Percentiles rank a stretch among this genome's conserved stretches.
Conservation (phyloP, 2,888 invertebrate genomes). For the Morpho achilles region DNA sequence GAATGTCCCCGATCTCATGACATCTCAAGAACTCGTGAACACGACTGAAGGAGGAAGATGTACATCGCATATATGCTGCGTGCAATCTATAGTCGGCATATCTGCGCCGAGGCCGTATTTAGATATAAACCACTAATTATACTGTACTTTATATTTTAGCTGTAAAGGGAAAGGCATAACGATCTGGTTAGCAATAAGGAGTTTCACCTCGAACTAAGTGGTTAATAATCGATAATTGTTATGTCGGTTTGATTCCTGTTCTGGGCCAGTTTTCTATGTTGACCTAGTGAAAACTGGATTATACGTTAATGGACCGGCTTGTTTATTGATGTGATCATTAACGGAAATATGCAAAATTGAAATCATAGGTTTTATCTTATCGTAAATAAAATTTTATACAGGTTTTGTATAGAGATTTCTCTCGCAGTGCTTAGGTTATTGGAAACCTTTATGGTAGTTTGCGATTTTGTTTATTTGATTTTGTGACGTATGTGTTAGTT, state of each 20-base stretch:
- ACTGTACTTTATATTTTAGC: constrained; percentile 13
- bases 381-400: too few species aligned
- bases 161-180: constrained; percentile 23
- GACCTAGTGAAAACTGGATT: constrained; percentile 55
- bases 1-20: too few species aligned
- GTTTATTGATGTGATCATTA: constrained; percentile 19
- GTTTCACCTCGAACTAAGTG: constrained; percentile 54
- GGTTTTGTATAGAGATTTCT: too few species aligned
- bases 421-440: too few species aligned
- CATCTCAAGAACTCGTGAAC: too few species aligned
- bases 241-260: constrained; percentile 53
- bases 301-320: constrained; percentile 25
- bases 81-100: too few species aligned
- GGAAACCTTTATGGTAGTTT: too few species aligned
- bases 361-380: neutral
- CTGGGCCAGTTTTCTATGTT: constrained; percentile 52
- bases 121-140: neutral
- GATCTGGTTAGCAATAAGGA: constrained; percentile 29
- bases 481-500: too few species aligned
- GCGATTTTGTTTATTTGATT: too few species aligned
- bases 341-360: constrained; percentile 3
- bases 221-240: constrained; percentile 66
- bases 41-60: too few species aligned
- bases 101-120: neutral
- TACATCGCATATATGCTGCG: too few species aligned